Evolutionary conservation across 2,797 vertebrate genomes (phyloP).

Genomic region (Peromyscus nudipes): DNA sequence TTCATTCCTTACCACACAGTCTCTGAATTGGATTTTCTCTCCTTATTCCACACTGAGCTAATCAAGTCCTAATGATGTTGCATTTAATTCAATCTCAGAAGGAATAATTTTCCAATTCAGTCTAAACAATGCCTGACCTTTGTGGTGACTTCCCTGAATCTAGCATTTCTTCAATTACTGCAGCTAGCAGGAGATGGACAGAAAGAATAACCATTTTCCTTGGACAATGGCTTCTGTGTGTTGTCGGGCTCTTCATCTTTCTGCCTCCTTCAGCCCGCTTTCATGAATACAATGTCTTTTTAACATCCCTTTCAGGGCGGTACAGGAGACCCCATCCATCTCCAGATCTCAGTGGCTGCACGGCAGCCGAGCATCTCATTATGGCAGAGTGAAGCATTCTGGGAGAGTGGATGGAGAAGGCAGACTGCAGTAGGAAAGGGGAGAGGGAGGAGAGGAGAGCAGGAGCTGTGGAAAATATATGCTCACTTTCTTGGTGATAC

Average conservation of each 20-base stretch:
- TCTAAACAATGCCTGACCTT: constrained; percentile 78
- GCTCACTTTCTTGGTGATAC: constrained; percentile 52
- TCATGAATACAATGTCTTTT: constrained; percentile 75
- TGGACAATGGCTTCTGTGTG: constrained; percentile 72
- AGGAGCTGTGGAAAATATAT: constrained; percentile 23
- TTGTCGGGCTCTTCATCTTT: constrained; percentile 63
- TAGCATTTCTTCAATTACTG: constrained; percentile 66
- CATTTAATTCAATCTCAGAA: constrained; percentile 76
- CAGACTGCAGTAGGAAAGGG: constrained; percentile 15
- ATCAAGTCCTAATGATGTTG: constrained; percentile 75
- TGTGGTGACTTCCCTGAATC: constrained; percentile 71
- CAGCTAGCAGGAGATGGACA: constrained; percentile 55
- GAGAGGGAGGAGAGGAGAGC: background rate
- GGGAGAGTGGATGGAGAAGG: constrained; percentile 68
- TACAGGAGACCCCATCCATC: constrained; percentile 78
- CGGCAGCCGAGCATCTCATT: constrained; percentile 79
- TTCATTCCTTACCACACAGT: constrained; percentile 70
- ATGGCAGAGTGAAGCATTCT: constrained; percentile 76
- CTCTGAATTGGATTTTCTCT: constrained; percentile 70
- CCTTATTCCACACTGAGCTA: constrained; percentile 60
- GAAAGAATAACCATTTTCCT: constrained; percentile 76
- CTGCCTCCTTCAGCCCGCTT: constrained; percentile 66
- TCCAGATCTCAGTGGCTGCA: constrained; percentile 53
- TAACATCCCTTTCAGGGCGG: constrained; percentile 75
- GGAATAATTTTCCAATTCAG: constrained; percentile 76